Evolutionary conservation across 2,113 vertebrate genomes (phyloP).

Genomic region (Neotragus pygmaeus): DNA sequence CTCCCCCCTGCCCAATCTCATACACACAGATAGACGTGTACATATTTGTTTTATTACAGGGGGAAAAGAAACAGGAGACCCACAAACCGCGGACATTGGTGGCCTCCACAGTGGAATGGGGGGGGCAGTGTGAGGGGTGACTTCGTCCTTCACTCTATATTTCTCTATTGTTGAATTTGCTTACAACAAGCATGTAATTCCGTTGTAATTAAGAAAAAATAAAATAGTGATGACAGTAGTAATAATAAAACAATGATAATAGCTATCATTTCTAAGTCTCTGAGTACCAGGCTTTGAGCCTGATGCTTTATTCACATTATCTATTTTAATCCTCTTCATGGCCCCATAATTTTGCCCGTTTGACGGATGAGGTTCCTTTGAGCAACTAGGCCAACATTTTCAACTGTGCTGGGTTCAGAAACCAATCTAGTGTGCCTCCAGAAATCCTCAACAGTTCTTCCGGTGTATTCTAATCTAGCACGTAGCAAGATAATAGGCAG

Average conservation of each 20-base stretch:
- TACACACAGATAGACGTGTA: neutral
- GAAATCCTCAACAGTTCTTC: neutral
- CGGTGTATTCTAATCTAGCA: neutral
- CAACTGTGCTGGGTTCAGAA: neutral
- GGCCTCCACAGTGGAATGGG: too few relatives aligned
- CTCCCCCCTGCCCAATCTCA: neutral
- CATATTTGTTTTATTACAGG: neutral
- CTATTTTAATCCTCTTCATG: neutral
- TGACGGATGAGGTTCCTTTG: neutral
- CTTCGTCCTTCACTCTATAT: neutral
- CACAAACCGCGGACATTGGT: neutral
- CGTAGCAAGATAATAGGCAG: too few relatives aligned
- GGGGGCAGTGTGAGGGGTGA: neutral
- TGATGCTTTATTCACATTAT: neutral
- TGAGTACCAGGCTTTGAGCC: neutral
- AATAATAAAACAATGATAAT: neutral
- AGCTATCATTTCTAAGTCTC: neutral
- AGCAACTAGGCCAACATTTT: neutral
- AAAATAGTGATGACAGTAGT: neutral
- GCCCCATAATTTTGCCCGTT: neutral
- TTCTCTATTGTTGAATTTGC: neutral
- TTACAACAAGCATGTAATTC: neutral
- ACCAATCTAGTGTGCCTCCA: neutral
- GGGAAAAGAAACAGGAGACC: neutral
- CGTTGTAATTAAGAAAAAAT: conserved; percentile 1